Conservation (phyloP, 2,888 invertebrate species). For the Cremastinae sp. region DNA sequence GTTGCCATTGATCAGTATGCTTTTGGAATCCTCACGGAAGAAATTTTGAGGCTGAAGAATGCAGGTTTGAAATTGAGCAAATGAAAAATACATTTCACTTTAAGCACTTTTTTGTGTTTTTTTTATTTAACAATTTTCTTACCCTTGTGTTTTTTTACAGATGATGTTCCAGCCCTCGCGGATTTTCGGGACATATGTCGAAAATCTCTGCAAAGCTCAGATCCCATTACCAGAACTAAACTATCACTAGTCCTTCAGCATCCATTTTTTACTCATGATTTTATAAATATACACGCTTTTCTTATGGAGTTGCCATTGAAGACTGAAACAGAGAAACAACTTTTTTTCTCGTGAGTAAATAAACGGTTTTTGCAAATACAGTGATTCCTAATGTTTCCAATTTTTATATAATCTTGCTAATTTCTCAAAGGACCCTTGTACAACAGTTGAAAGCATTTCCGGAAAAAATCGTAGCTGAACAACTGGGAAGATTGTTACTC, state of each 20-base stretch:
- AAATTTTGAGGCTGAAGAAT: slow-evolving; percentile 85
- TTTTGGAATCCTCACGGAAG: slow-evolving; percentile 88
- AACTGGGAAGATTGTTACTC: slow-evolving; percentile 88
- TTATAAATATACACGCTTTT: slow-evolving; percentile 91
- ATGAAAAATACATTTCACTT: background rate
- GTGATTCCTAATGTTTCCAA: too few species aligned
- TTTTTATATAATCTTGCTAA: too few species aligned
- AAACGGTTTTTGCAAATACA: too few species aligned
- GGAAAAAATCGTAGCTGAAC: slow-evolving; percentile 90
- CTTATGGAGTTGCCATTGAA: slow-evolving; percentile 91
- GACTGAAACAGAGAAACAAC: slow-evolving; percentile 87
- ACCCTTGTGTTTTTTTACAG: slow-evolving; percentile 76
- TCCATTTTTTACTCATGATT: slow-evolving; percentile 92
- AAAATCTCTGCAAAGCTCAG: slow-evolving; percentile 85
- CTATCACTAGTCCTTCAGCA: slow-evolving; percentile 86
- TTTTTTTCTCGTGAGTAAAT: slow-evolving; percentile 87
- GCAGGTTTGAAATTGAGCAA: slow-evolving; percentile 64
- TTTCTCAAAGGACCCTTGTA: slow-evolving; percentile 82
- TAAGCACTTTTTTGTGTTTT: slow-evolving; percentile 14
- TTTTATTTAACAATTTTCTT: too few species aligned
- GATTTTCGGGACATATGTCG: slow-evolving; percentile 88
- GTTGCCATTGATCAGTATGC: slow-evolving; percentile 88
- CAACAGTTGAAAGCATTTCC: slow-evolving; percentile 87
- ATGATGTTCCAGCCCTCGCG: slow-evolving; percentile 85
- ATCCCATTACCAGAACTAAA: slow-evolving; percentile 85